These are phyloP conservation scores for Papilio helenus DNA, from an alignment of 1,140 invertebrate genomes.

Conservation along the genomic window DNA sequence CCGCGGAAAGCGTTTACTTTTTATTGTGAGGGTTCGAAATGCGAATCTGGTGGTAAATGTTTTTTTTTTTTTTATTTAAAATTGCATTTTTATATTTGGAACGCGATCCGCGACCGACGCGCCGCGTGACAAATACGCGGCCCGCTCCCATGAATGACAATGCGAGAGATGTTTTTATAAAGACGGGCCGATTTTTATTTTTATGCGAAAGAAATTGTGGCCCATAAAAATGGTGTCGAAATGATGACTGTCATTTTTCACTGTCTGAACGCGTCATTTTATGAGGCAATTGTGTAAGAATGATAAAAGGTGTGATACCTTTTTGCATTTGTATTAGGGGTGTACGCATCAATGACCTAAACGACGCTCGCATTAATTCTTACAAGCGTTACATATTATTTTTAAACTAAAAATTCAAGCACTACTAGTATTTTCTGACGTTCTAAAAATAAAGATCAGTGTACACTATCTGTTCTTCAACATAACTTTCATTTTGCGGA, in stretches of 20 bases:
- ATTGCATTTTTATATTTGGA: conserved; percentile 82
- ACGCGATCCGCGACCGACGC: conserved; percentile 70
- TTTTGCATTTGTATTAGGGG: conserved; percentile 42
- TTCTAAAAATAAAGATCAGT: background rate
- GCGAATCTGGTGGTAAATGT: conserved; percentile 42
- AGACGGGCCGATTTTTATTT: conserved; percentile 76
- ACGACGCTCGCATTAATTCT: background rate
- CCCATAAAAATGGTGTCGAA: conserved; percentile 78
- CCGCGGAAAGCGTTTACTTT: conserved; percentile 49
- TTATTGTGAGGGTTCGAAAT: conserved; percentile 73
- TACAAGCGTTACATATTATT: background rate
- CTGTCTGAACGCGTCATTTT: conserved; percentile 73
- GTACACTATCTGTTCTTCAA: background rate
- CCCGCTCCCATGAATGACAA: conserved; percentile 81
- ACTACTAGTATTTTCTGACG: too few species aligned
- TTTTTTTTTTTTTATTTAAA: conserved; percentile 73
- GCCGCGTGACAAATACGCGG: conserved; percentile 80
- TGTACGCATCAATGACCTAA: background rate
- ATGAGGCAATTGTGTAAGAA: conserved; percentile 69
- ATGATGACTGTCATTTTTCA: conserved; percentile 80
- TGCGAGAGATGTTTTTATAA: conserved; percentile 82
- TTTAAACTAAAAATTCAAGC: background rate
- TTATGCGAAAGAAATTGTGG: conserved; percentile 81
- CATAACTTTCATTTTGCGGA: too few species aligned
- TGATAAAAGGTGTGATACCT: conserved; percentile 57